Base-by-base conservation (phyloP, 2,888 invertebrate genomes). In the Desoria tigrina region DNA sequence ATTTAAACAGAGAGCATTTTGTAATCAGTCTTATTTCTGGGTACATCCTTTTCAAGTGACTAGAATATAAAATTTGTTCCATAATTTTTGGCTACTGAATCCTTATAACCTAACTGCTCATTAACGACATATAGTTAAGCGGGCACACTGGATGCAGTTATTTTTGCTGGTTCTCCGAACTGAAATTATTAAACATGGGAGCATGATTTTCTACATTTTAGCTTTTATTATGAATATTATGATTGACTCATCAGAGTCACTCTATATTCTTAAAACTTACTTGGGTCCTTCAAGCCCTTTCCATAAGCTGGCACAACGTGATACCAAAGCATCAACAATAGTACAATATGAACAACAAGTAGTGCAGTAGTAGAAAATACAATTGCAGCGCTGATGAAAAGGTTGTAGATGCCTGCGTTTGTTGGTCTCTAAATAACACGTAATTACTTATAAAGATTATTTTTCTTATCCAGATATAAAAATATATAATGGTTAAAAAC, bases 141-240 rank as follows among this genome's bases (percentile, higher is more conserved):
- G 63, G 32, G 70, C 69, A 63, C 69, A 72, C 23, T 72, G 72
- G 53, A 72, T 68, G 51, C 69, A 72, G 27, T 68, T 68, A 53
- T 68, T 72, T 61, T 60, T 21, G 23, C 66, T 68, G 1, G 72
- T 72, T 18, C 68, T 58, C 3, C 62, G 61, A 26, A 72, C 69
- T 66, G 45, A 45, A 45, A 45, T 9, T 39, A 39, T 11, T 11
- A 39, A 39, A n/a, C n/a, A n/a, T n/a, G n/a, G n/a, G 9, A 39
- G 39, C 39, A 39, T 39, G 39, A 39, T 39, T 39, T 9, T 11
- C 16, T 39, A n/a, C n/a, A n/a, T n/a, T n/a, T n/a, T n/a, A n/a
- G n/a, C n/a, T n/a, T n/a, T 49, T 7, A 49, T n/a, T 11, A 49
- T 27, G 39, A n/a, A n/a, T n/a, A n/a, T 32, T 32, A 32, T 32